Evolutionary conservation across 1,140 invertebrate species (phyloP).

Genomic region (Saccostrea cuccullata): DNA sequence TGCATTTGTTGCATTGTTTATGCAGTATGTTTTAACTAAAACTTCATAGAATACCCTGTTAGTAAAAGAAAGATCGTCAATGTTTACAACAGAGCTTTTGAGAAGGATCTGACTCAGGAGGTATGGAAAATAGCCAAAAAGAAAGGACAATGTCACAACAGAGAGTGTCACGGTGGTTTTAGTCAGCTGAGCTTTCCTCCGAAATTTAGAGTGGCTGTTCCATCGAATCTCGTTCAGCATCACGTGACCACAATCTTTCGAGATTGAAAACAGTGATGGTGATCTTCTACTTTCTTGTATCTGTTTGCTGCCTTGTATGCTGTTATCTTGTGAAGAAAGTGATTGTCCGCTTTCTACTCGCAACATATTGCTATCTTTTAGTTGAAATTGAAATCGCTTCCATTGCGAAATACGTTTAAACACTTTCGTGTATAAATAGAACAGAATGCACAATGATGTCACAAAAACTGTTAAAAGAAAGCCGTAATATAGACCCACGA

Average conservation of each 20-base stretch:
- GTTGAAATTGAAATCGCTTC: not conserved
- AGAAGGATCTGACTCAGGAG: conserved; percentile 1
- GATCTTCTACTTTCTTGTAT: not conserved
- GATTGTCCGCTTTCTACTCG: not conserved
- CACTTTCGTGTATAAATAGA: not conserved
- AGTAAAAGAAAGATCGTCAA: not conserved
- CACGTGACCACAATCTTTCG: not conserved
- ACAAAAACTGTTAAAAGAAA: not conserved
- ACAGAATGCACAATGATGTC: not conserved
- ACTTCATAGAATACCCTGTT: not conserved
- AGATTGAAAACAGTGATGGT: not conserved
- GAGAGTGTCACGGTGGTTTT: conserved; percentile 17
- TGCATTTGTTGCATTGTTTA: conserved; percentile 30
- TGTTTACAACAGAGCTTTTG: not conserved
- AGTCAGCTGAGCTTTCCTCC: not conserved
- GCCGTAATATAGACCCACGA: conserved; percentile 1
- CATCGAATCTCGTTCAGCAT: not conserved
- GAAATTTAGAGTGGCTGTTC: not conserved
- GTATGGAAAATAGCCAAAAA: conserved; percentile 22
- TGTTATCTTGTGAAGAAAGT: not conserved
- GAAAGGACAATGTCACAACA: not conserved
- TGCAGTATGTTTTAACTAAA: conserved; percentile 23
- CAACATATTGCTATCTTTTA: not conserved
- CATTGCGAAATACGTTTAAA: not conserved
- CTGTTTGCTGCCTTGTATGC: not conserved